phyloP scores from a whole-genome alignment of 2,113 vertebrate genomes.

The Pluvianellus socialis region DNA sequence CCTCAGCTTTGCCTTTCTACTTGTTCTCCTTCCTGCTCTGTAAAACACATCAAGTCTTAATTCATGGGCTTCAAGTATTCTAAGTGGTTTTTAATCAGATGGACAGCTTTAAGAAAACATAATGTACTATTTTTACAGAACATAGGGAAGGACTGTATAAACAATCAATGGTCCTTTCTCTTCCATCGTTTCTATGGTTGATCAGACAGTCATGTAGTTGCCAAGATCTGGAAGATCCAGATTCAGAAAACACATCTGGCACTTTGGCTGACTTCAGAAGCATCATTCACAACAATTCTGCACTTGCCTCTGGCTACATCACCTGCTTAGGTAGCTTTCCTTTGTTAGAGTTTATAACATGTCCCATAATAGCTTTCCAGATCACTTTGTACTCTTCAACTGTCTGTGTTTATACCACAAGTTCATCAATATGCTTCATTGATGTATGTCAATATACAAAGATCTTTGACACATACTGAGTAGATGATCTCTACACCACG shows the following conservation, averaged over 20 bases:
- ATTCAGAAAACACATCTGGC: not conserved
- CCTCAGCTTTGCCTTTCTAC: not conserved
- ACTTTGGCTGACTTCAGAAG: not conserved
- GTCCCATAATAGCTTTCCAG: not conserved
- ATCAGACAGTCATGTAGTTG: not conserved
- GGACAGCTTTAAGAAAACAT: not conserved
- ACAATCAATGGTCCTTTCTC: not conserved
- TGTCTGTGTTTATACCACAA: not conserved
- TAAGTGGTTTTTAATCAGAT: not conserved
- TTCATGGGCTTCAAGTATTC: not conserved
- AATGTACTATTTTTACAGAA: not conserved
- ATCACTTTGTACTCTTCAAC: not conserved
- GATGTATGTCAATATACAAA: not conserved
- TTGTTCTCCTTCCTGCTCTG: not conserved
- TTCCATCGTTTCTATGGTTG: not conserved
- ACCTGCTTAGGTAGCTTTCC: not conserved
- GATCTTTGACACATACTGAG: not conserved
- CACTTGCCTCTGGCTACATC: not conserved
- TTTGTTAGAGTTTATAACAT: not conserved
- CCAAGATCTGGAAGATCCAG: not conserved
- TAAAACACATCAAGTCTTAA: not conserved
- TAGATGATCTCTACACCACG: rapidly evolving
- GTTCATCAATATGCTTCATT: not conserved
- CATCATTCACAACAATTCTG: not conserved
- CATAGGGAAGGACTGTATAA: not conserved